Conservation (phyloP, 2,888 invertebrate genomes). For the Siphlonurus alternatus region DNA sequence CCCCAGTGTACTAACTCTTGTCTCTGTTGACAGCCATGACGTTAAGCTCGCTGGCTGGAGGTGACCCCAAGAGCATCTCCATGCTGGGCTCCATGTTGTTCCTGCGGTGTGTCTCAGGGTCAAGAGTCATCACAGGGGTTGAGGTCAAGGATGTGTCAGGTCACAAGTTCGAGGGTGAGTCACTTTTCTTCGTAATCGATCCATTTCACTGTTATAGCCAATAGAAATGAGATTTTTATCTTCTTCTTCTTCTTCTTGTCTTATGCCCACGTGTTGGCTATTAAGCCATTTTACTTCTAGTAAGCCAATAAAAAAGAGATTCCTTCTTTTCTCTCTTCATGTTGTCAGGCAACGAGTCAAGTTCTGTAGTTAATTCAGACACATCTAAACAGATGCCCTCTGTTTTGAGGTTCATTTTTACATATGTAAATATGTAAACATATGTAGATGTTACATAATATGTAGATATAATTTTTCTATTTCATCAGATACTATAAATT, state of each 20-base stretch:
- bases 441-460: no score
- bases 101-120: conserved; percentile 52
- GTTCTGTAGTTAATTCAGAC: no score
- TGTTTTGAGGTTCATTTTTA: no score
- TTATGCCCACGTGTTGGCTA: no score
- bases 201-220: not conserved
- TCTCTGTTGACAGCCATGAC: conserved; percentile 32
- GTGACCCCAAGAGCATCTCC: conserved; percentile 31
- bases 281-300: no score
- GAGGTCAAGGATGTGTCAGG: conserved; percentile 36
- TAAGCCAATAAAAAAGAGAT: no score
- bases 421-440: not conserved
- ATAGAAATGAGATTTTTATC: not conserved
- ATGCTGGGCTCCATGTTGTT: conserved; percentile 56
- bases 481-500: no score
- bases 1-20: no score
- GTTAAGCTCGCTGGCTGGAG: conserved; percentile 22
- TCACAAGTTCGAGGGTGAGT: conserved; percentile 36
- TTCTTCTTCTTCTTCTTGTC: not conserved
- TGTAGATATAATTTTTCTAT: no score
- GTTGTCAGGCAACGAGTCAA: no score
- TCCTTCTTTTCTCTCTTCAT: no score
- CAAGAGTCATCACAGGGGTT: conserved; percentile 39
- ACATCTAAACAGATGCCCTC: no score
- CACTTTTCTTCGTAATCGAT: not conserved